Base-by-base conservation (phyloP, 2,113 vertebrate species). In the Notiomystis cincta region DNA sequence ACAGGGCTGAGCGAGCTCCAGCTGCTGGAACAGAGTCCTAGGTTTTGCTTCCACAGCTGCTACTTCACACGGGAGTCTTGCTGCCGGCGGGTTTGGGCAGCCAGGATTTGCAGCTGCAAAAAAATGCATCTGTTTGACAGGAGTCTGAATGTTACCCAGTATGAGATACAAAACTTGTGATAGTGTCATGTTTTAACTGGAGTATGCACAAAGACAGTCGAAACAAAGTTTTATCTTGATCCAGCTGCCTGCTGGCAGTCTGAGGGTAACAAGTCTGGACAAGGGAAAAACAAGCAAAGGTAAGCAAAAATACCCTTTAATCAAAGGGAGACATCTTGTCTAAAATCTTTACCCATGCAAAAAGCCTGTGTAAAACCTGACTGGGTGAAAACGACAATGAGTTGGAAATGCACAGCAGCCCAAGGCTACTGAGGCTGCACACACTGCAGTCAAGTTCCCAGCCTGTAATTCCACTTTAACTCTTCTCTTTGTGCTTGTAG, bases 1-100 rank as follows among this genome's bases (percentile, higher is more conserved):
- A 37, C 13, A 4, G 4, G 11, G 45, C 53, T 18, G n/a, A 38
- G 1, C 0, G 9, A 82, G 35, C 54, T 76, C 17, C 24, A n/a
- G 22, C 21, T 27, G 44, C 53, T 35, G 44, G 13, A 60, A 3
- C 13, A 11, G 37, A 82, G 28, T 11, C 20, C 45, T 8, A 7
- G 30, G 8, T 54, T 45, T 45, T 25, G 8, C 9, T 73, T 87
- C 35, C 47, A 13, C n/a, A 37, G 53, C 47, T 48, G 48, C 70
- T 56, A 1, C 60, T 70, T 85, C 80, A 30, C 30, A n/a, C 5
- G 3, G 37, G 33, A 57, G 51, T 58, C 50, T 50, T 33, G 53
- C n/a, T 51, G 66, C 12, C 62, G 22, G 28, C 5, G 37, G 20
- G 20, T 35, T 22, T 47, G 25, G 16, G 18, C 57, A 60, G 71